Base-by-base conservation (phyloP, 1,140 invertebrate species). In the Bombyx mandarina region DNA sequence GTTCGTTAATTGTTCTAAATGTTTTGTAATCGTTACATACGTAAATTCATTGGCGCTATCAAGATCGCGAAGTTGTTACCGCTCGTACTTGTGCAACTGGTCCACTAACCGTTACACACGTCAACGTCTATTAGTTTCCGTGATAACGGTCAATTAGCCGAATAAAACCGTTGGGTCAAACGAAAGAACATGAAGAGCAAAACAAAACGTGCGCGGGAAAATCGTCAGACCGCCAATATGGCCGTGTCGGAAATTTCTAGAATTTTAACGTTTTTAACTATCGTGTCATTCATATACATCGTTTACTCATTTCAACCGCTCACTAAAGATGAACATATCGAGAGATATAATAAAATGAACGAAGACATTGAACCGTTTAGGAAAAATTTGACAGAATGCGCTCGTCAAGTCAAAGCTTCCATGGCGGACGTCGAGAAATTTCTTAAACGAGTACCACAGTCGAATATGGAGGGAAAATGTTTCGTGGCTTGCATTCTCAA, bases 401-500 rank as follows among this genome's bases (percentile, higher is more conserved):
- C 81, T 3, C 71, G 73, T 0, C 77, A 87, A 68, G 82, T 85
- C 4, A 82, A 77, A 65, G 84, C 84, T 0, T 72, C 75, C 0
- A 82, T 74, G 74, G 61, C 63, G 1, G 84, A 87, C 49, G 75
- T 87, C 0, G 82, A 87, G 54, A 68, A 76, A 35, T 87, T 87
- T 56, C 60, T 87, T 9, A 86, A 87, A 66, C 62, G 81, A 51
- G 67, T 84, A 12, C 84, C 84, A 0, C 84, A 85, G 54, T 68
- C 75, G 0, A 70, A 75, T 0, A 61, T 73, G 61, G 67, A 86
- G 55, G 84, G 84, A 3, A 86, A 87, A 73, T 87, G 84, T 51
- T 86, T 87, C 51, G 82, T 87, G 1, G 84, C 84, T 0, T 87
- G 84, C 51, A 86, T 87, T 35, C 57, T 87, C 8, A 87, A 80